A percentile compares a stretch with the other conserved stretches of the same genome.
phyloP scores from a whole-genome alignment of 1,140 invertebrate genomes.

The Plodia interpunctella region DNA sequence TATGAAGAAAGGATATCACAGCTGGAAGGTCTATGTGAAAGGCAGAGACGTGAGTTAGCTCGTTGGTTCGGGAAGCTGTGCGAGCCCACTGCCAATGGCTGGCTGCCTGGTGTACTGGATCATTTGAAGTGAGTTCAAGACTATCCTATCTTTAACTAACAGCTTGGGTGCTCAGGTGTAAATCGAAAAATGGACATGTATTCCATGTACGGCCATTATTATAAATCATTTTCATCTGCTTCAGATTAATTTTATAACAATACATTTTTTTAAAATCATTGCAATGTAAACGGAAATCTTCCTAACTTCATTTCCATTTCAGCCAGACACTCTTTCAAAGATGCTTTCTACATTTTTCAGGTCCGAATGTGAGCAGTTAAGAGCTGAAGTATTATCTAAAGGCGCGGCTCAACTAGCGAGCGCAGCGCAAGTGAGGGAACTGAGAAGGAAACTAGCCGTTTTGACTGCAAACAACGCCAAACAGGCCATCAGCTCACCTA shows the following conservation, averaged over 20 bases:
- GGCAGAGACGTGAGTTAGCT: conserved; percentile 44
- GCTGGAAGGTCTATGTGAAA: conserved; percentile 49
- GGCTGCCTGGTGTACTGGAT: conserved; percentile 53
- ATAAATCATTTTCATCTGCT: no score
- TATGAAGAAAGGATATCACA: conserved; percentile 58
- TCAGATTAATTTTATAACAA: no score
- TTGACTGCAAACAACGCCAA: conserved; percentile 24
- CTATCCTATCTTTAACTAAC: background rate
- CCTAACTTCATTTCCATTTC: no score
- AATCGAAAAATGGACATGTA: no score
- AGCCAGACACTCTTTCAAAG: no score
- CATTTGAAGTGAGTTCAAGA: conserved; percentile 44
- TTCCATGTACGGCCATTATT: no score
- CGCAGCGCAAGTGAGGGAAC: conserved; percentile 48
- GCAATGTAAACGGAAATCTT: no score
- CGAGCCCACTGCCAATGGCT: conserved; percentile 35
- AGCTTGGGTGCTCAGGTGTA: no score
- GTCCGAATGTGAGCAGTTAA: conserved; percentile 46
- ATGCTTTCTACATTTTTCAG: conserved; percentile 26
- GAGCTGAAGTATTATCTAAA: conserved; percentile 44
- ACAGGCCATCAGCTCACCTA: conserved; percentile 19
- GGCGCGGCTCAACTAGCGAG: conserved; percentile 51
- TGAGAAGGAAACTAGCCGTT: conserved; percentile 48
- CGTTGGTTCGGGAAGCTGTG: conserved; percentile 46
- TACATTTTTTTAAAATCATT: no score